Conservation (phyloP, 2,888 invertebrate species). For the Leucophenga montana region DNA sequence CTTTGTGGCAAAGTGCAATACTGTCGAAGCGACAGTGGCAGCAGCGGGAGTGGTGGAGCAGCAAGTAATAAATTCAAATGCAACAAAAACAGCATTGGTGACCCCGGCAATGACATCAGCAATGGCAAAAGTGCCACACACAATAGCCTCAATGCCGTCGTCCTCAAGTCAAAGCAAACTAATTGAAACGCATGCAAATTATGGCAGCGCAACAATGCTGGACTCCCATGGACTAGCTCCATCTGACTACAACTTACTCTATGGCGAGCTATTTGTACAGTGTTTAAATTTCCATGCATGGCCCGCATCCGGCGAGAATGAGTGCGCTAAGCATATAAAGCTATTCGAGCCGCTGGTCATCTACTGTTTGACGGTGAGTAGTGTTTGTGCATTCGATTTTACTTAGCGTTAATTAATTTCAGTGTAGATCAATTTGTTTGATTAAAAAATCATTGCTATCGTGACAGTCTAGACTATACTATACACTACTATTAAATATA, state of each 20-base stretch:
- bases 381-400: not conserved
- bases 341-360: constrained; percentile 97
- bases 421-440: constrained; percentile 58
- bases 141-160: not conserved
- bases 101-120: constrained; percentile 32
- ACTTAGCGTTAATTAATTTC: constrained; percentile 58
- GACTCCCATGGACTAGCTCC: not conserved
- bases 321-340: constrained; percentile 82
- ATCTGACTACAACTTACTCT: constrained; percentile 62
- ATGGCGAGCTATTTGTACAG: constrained; percentile 67
- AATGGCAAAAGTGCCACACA: not conserved
- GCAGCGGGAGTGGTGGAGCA: constrained; percentile 37
- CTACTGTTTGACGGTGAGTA: constrained; percentile 86
- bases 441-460: constrained; percentile 57
- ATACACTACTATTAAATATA: too few species aligned
- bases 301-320: constrained; percentile 77
- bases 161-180: constrained; percentile 38
- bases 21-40: constrained; percentile 42
- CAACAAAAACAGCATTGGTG: constrained; percentile 28
- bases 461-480: constrained; percentile 38
- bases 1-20: constrained; percentile 55
- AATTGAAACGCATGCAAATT: constrained; percentile 48
- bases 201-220: constrained; percentile 20
- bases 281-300: constrained; percentile 64
- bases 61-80: constrained; percentile 50